phyloP scores from a whole-genome alignment of 2,888 invertebrate species.

The Scelioninae gen. 1 region DNA sequence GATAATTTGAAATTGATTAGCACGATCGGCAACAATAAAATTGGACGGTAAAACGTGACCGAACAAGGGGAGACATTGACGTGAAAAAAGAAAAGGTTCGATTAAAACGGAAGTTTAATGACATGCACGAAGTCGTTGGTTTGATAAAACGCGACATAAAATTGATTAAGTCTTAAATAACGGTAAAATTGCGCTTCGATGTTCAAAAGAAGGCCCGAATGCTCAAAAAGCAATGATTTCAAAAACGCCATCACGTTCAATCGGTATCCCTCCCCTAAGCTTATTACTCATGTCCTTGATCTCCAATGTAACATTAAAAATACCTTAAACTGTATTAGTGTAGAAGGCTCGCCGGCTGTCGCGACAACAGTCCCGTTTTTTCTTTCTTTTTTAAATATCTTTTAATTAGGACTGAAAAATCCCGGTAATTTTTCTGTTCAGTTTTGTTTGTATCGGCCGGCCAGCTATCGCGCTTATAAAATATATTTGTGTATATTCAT shows the following conservation, averaged over 20 bases:
- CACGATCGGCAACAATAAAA: background rate
- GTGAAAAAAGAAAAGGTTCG: too few relatives aligned
- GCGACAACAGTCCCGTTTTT: slow-evolving; percentile 66
- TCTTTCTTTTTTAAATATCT: background rate
- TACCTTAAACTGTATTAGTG: slow-evolving; percentile 77
- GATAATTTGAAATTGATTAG: too few relatives aligned
- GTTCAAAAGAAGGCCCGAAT: slow-evolving; percentile 58
- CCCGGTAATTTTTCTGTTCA: too few relatives aligned
- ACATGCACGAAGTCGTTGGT: too few relatives aligned
- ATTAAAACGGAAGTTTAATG: too few relatives aligned
- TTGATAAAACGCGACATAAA: too few relatives aligned
- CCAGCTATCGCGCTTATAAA: slow-evolving; percentile 79
- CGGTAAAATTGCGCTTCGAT: slow-evolving; percentile 49
- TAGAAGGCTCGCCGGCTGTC: slow-evolving; percentile 73
- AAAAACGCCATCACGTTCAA: slow-evolving; percentile 31
- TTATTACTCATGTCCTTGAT: slow-evolving; percentile 34
- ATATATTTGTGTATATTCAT: slow-evolving; percentile 76
- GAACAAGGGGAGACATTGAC: too few relatives aligned
- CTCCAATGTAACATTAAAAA: slow-evolving; percentile 77
- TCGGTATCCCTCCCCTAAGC: slow-evolving; percentile 11
- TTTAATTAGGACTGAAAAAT: too few relatives aligned
- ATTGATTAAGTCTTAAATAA: too few relatives aligned
- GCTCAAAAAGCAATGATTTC: slow-evolving; percentile 17
- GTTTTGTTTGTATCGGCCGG: slow-evolving; percentile 57
- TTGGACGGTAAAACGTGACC: too few relatives aligned